Conservation (phyloP, 2,113 vertebrate species). For the Psephotus haematonotus region DNA sequence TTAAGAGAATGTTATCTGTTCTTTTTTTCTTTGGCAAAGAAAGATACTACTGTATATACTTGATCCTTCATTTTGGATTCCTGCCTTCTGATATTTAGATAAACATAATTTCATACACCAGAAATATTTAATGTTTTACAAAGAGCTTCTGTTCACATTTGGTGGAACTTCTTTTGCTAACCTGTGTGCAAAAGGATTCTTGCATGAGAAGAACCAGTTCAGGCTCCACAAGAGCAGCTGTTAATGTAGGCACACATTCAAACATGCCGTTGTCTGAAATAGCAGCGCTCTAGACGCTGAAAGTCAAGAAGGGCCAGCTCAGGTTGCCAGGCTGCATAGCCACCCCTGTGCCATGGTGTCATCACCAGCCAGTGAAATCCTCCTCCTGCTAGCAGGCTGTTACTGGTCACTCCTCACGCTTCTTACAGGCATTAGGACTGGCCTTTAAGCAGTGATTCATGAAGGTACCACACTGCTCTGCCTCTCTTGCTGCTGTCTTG, state of each 20-base stretch:
- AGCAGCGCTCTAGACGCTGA: background rate
- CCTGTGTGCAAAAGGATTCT: background rate
- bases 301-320: slow-evolving; percentile 50
- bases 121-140: background rate
- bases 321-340: slow-evolving; percentile 20
- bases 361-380: slow-evolving; percentile 30
- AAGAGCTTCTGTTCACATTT: slow-evolving; percentile 7
- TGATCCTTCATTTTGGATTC: background rate
- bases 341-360: background rate
- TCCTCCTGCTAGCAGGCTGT: background rate
- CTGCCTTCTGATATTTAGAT: slow-evolving; percentile 4
- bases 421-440: background rate
- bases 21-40: background rate
- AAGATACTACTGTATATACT: background rate
- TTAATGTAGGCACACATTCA: slow-evolving; percentile 48
- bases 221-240: slow-evolving; percentile 36
- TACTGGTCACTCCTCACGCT: background rate
- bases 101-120: background rate
- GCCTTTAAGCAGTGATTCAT: slow-evolving; percentile 29
- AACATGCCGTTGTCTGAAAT: slow-evolving; percentile 46
- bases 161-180: background rate
- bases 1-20: background rate
- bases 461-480: background rate
- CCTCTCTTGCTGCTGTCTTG: background rate
- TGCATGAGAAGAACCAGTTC: background rate